Conservation (phyloP, 2,797 vertebrate genomes). For the Neoniphon sammara region DNA sequence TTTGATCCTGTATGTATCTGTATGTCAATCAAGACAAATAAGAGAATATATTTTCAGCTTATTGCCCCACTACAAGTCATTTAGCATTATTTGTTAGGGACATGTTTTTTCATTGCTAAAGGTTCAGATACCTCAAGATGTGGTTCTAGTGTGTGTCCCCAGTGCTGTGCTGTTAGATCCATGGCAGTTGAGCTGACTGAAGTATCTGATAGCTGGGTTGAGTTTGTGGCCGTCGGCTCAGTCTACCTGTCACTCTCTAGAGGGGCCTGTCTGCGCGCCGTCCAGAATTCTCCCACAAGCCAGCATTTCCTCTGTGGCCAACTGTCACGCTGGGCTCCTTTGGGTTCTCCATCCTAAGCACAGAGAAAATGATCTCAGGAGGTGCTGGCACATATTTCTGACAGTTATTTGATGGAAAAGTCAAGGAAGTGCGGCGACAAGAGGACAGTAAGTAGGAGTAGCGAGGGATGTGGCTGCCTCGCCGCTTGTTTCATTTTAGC, state of each 20-base stretch:
- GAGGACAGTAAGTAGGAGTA: background rate
- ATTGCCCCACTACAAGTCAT: too few species aligned
- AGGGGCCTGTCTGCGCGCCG: conserved; percentile 31
- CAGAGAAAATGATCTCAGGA: too few species aligned
- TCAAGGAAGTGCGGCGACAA: background rate
- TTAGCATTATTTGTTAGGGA: too few species aligned
- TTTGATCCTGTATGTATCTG: too few species aligned
- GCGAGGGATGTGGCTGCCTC: too few species aligned
- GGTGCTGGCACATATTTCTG: background rate
- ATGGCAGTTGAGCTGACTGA: conserved; percentile 22
- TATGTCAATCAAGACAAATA: too few species aligned
- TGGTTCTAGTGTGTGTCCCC: conserved; percentile 4
- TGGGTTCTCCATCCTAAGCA: background rate
- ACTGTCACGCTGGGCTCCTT: conserved; percentile 21
- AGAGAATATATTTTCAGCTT: too few species aligned
- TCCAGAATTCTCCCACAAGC: conserved; percentile 39
- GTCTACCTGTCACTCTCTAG: conserved; percentile 20
- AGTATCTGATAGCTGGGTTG: conserved; percentile 32
- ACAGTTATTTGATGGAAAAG: background rate
- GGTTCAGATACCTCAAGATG: background rate
- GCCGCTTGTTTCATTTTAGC: too few species aligned
- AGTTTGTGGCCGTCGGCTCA: conserved; percentile 21
- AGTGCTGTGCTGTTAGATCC: conserved; percentile 22
- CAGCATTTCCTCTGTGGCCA: conserved; percentile 17
- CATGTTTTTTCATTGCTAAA: too few species aligned